Conservation (phyloP, 2,113 vertebrate species). For the Sclerurus mexicanus region DNA sequence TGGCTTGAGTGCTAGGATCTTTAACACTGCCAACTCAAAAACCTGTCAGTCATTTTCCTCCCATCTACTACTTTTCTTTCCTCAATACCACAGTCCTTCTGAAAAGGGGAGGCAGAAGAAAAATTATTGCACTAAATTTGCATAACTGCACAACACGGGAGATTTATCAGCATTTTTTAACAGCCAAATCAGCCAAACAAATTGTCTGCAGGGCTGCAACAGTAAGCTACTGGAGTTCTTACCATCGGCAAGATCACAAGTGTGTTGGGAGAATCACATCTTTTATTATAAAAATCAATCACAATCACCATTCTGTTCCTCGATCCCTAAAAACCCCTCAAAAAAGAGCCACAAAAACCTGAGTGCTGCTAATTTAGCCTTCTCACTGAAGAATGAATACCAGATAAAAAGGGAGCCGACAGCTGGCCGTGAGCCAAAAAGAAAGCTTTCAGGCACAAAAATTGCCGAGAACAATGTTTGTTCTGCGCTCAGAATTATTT, state of each 20-base stretch:
- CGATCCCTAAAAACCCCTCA: not conserved
- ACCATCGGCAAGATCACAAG: conserved; percentile 49
- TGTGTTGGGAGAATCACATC: conserved; percentile 39
- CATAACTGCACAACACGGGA: conserved; percentile 52
- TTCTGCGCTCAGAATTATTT: conserved; percentile 3
- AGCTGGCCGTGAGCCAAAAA: conserved; percentile 67
- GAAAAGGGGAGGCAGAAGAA: conserved; percentile 28
- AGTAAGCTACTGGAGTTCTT: conserved; percentile 25
- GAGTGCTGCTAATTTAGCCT: conserved; percentile 70
- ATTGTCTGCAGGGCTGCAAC: conserved; percentile 56
- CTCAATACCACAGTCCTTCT: not conserved
- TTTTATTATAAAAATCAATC: conserved; percentile 54
- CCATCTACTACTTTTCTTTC: not conserved
- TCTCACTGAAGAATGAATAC: conserved; percentile 58
- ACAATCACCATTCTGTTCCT: conserved; percentile 54
- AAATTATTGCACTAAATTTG: conserved; percentile 39
- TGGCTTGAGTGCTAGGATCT: not conserved
- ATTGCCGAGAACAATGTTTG: conserved; percentile 16
- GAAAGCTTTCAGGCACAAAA: conserved; percentile 62
- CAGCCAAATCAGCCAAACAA: conserved; percentile 65
- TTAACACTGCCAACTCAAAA: not conserved
- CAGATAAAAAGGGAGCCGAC: conserved; percentile 73
- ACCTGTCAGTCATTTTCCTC: not conserved
- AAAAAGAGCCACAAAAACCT: not conserved
- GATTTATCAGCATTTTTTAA: conserved; percentile 58